These are phyloP conservation scores for Ichneumoninae sp. DNA, from an alignment of 2,888 invertebrate species.

Conservation along the genomic window DNA sequence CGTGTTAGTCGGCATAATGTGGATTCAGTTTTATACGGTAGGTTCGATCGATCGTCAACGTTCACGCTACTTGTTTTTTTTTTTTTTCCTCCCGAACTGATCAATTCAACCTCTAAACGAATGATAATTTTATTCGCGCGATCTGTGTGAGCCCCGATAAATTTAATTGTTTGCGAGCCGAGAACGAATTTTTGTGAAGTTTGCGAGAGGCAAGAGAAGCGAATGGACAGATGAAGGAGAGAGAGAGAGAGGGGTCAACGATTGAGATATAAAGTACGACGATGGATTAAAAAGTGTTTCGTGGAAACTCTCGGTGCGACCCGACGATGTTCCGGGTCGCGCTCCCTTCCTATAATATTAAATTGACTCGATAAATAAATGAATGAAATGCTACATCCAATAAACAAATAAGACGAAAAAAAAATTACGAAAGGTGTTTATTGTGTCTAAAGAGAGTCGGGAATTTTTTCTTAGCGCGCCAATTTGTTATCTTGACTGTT, in stretches of 20 bases:
- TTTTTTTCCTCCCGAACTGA: conserved; percentile 55
- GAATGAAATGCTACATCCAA: conserved; percentile 68
- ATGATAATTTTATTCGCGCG: conserved; percentile 20
- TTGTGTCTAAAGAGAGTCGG: conserved; percentile 24
- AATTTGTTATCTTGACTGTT: conserved; percentile 15
- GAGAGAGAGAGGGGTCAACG: conserved; percentile 58
- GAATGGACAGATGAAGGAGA: conserved; percentile 40
- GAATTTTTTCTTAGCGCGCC: conserved; percentile 19
- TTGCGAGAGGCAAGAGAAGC: conserved; percentile 29
- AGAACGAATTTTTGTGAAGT: conserved; percentile 48
- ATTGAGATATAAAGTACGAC: conserved; percentile 53
- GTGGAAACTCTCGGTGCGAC: conserved; percentile 58
- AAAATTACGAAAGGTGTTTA: conserved; percentile 58
- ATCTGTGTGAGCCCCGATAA: conserved; percentile 13
- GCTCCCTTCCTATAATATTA: conserved; percentile 70
- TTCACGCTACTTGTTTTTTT: conserved; percentile 39
- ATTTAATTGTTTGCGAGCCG: conserved; percentile 6
- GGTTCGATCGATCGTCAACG: conserved; percentile 68
- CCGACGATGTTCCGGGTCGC: conserved; percentile 68
- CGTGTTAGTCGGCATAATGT: conserved; percentile 80
- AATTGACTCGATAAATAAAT: conserved; percentile 72
- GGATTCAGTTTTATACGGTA: conserved; percentile 80
- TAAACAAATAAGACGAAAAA: conserved; percentile 68
- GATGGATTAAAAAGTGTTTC: conserved; percentile 51
- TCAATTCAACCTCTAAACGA: conserved; percentile 15